A percentile compares a stretch with the other conserved stretches of the same genome.
Evolutionary conservation across 2,888 invertebrate genomes (phyloP).

Genomic region (Cinara cedri): DNA sequence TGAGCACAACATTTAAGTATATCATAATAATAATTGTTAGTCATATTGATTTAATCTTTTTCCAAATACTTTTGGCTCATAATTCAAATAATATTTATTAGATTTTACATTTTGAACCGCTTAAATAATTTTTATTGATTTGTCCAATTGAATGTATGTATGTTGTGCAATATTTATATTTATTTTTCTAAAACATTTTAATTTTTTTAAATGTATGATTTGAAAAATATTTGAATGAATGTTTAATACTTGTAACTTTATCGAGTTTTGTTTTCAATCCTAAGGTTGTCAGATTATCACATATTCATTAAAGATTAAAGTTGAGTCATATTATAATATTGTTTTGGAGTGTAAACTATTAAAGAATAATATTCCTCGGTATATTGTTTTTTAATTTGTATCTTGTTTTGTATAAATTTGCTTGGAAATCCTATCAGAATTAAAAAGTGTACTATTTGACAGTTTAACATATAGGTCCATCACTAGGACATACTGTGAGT

Average conservation of each 20-base stretch:
- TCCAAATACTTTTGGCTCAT: slow-evolving; percentile 15
- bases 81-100: slow-evolving; percentile 17
- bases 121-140: slow-evolving; percentile 8
- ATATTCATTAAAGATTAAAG: background rate
- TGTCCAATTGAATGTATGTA: slow-evolving; percentile 18
- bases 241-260: slow-evolving; percentile 24
- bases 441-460: background rate
- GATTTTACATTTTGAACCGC: slow-evolving; percentile 23
- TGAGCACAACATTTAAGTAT: slow-evolving; percentile 24
- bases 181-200: slow-evolving; percentile 25
- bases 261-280: slow-evolving; percentile 19
- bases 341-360: background rate
- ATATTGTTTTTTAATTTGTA: background rate
- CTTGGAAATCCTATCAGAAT: background rate
- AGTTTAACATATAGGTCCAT: no score
- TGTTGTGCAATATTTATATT: slow-evolving; percentile 51
- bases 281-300: background rate
- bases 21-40: slow-evolving; percentile 26
- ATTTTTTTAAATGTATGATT: slow-evolving; percentile 9
- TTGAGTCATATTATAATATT: background rate
- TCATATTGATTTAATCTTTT: slow-evolving; percentile 43
- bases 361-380: slow-evolving; percentile 4
- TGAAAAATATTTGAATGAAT: slow-evolving; percentile 32
- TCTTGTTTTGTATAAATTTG: background rate
- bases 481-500: background rate